Percentiles rank a stretch among this genome's conserved stretches.
phyloP scores from a whole-genome alignment of 2,888 invertebrate genomes.

The Plebejus argus region DNA sequence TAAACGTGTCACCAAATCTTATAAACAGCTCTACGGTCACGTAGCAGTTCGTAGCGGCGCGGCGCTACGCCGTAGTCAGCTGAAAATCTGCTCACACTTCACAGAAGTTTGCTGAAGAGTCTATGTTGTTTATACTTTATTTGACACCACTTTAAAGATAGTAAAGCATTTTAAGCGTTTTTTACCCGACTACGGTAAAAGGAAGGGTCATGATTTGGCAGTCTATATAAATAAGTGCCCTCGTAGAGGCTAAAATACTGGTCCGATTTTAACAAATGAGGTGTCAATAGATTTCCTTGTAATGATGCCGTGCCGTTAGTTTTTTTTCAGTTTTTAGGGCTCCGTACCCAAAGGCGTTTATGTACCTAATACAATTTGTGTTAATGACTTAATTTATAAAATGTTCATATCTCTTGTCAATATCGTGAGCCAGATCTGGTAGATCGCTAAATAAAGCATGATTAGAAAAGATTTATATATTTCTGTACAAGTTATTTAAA shows the following conservation, averaged over 20 bases:
- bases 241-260: no score
- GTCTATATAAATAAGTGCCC: no score
- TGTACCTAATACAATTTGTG: background rate
- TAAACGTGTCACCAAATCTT: constrained; percentile 4
- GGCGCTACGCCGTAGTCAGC: background rate
- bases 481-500: background rate
- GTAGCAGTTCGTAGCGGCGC: background rate
- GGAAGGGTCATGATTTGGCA: background rate
- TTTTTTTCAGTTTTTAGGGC: no score
- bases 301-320: no score
- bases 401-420: background rate
- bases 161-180: background rate
- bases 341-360: no score
- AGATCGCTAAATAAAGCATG: background rate
- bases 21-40: background rate
- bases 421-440: background rate
- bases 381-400: background rate
- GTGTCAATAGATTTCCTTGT: no score
- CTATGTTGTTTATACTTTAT: background rate
- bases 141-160: background rate
- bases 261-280: no score
- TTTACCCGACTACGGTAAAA: background rate
- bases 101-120: background rate
- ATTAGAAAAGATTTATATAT: background rate
- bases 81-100: background rate